phyloP scores from a whole-genome alignment of 2,888 invertebrate genomes.

The Cheilosia grossa region DNA sequence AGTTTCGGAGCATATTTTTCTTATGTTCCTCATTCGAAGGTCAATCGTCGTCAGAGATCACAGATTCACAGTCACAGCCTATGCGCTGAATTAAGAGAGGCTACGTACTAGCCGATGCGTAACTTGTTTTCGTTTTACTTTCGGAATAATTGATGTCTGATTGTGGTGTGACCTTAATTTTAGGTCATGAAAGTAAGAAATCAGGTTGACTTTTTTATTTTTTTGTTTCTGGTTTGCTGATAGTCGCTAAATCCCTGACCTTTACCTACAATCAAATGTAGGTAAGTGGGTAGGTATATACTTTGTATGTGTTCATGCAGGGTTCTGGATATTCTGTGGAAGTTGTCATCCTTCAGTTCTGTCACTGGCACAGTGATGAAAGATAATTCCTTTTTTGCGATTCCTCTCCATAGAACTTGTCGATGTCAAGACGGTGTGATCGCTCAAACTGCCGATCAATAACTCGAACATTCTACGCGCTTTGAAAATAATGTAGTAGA shows the following conservation, averaged over 20 bases:
- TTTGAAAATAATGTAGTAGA: too few relatives aligned
- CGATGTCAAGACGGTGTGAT: too few relatives aligned
- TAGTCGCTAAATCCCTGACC: conserved; percentile 60
- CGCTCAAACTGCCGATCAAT: too few relatives aligned
- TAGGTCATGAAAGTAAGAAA: conserved; percentile 59
- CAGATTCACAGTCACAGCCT: conserved; percentile 9
- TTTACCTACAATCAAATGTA: conserved; percentile 48
- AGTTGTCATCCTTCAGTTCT: too few relatives aligned
- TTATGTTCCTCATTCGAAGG: conserved; percentile 66
- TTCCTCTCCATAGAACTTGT: too few relatives aligned
- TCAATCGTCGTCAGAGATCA: conserved; percentile 31
- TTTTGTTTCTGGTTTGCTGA: not conserved
- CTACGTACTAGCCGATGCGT: conserved; percentile 28
- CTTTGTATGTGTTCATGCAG: too few relatives aligned
- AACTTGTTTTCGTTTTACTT: conserved; percentile 67
- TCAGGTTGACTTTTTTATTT: conserved; percentile 37
- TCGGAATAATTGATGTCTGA: conserved; percentile 70
- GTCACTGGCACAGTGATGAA: too few relatives aligned
- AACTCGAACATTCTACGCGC: too few relatives aligned
- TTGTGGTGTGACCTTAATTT: conserved; percentile 65
- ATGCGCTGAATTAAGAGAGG: conserved; percentile 55
- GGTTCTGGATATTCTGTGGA: too few relatives aligned
- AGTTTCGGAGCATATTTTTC: conserved; percentile 42
- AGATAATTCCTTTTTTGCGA: too few relatives aligned
- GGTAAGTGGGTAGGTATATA: not conserved